Evolutionary conservation across 2,797 vertebrate species (phyloP), one percentile per base, ranked within the genome.

Genomic region (Pipistrellus nathusii): DNA sequence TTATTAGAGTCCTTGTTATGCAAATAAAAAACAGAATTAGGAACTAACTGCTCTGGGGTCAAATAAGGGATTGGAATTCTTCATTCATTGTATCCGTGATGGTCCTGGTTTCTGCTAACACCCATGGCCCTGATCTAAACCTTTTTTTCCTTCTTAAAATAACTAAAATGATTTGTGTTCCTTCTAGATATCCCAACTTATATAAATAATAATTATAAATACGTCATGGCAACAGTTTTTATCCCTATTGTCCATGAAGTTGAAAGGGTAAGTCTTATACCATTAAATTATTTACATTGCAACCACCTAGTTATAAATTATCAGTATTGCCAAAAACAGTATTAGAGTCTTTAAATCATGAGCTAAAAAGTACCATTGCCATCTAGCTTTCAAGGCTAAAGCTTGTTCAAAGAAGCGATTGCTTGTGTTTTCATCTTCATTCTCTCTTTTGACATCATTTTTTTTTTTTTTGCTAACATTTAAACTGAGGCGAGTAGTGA

Each of bases 301-400:
- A 92, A 71, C 66, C 27, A 78, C 30, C 89, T 95, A 87, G 84
- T 94, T 94, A 89, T 96, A 95, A 95, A 96, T 96, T 85, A n/a
- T 89, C 76, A 41, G 77, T 89, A 92, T 84, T 87, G 53, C 91
- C 72, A 91, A 94, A 91, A 91, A 94, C 48, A 51, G 32, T 91
- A 94, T 96, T 94, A 96, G 87, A 96, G 91, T 92, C 90, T 92
- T 76, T 96, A 97, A 95, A 96, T 95, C 84, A 91, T 87, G 62
- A 81, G 80, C 55, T 96, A 94, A 95, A 93, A 94, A 85, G 86
- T 89, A 13, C 41, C 81, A 51, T 89, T 87, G 18, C 38, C 48
- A 80, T 93, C n/a, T 89, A 96, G 59, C 53, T 88, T 93, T 87
- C 30, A 66, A 38, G 73, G 55, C 11, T 84, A 66, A 93, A 72